A percentile compares a stretch with the other conserved stretches of the same genome.
Conservation (phyloP, 2,888 invertebrate genomes). For the Nephrotoma flavescens region DNA sequence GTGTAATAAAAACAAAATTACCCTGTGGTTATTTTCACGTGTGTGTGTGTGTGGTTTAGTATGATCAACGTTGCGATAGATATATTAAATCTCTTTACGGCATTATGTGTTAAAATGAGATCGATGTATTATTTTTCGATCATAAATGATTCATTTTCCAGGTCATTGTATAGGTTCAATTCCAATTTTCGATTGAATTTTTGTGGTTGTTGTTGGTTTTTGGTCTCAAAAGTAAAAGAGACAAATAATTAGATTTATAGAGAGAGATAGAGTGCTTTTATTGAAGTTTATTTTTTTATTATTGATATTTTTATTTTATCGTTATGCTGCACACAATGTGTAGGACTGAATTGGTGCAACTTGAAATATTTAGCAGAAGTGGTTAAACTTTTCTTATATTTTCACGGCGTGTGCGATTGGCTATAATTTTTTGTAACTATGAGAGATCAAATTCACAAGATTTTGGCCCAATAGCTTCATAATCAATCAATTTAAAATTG, state of each 20-base stretch:
- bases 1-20: neutral
- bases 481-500: no score
- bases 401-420: no score
- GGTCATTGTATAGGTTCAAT: constrained; percentile 1
- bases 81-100: neutral
- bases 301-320: neutral
- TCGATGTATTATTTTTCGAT: neutral
- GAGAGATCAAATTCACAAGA: no score
- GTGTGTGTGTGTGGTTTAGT: neutral
- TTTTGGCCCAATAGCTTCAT: no score
- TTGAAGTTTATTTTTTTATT: neutral
- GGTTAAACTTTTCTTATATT: no score
- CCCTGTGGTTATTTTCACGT: neutral
- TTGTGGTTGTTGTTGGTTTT: neutral
- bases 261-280: neutral
- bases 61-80: neutral
- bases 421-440: no score
- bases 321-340: neutral
- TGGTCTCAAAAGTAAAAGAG: neutral
- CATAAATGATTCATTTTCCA: neutral
- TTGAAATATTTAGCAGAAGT: neutral
- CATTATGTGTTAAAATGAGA: neutral
- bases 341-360: neutral
- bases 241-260: neutral
- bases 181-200: neutral